Evolutionary conservation across 2,113 vertebrate species (phyloP).

Genomic region (Anseranas semipalmata): DNA sequence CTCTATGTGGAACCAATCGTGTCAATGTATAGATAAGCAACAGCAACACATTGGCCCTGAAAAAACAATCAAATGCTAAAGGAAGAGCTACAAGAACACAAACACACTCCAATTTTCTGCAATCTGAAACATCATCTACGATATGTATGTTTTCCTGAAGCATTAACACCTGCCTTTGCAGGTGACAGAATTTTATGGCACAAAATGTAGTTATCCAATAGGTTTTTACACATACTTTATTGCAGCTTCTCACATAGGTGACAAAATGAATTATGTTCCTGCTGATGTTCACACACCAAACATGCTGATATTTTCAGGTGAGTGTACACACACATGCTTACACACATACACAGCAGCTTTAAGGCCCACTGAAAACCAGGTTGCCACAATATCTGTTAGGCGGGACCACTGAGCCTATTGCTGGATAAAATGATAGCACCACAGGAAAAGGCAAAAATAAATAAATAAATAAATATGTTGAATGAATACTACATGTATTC

Average conservation of each 20-base stretch:
- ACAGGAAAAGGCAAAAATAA: neutral
- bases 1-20: neutral
- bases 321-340: neutral
- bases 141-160: neutral
- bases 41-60: neutral
- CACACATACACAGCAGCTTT: neutral
- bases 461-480: neutral
- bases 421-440: neutral
- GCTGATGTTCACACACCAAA: neutral
- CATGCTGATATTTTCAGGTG: neutral
- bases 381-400: neutral
- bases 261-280: neutral
- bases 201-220: neutral
- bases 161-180: constrained; percentile 34
- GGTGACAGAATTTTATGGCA: constrained; percentile 18
- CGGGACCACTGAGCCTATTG: neutral
- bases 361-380: neutral
- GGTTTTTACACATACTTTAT: constrained; percentile 5
- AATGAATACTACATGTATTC: neutral
- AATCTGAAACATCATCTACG: neutral
- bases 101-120: neutral
- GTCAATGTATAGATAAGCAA: constrained; percentile 44
- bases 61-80: neutral
- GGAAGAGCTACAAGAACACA: neutral
- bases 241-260: constrained; percentile 5